A percentile compares a stretch with the other conserved stretches of the same genome.
Evolutionary conservation across 1,140 invertebrate genomes (phyloP).

Genomic region (Macrosteles quadrilineatus): DNA sequence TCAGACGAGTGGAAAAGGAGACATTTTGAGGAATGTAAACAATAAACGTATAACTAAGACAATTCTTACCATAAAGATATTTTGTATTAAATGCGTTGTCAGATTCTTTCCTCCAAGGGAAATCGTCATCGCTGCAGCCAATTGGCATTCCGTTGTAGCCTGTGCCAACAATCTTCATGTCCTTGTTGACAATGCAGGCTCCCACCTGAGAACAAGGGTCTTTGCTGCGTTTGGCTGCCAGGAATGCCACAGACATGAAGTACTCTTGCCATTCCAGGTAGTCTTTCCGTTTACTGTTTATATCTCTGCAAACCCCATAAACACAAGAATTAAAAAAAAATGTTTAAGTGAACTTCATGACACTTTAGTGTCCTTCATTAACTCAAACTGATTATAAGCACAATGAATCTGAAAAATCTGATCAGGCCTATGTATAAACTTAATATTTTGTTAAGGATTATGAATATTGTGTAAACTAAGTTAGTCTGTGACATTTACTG

Average conservation of each 20-base stretch:
- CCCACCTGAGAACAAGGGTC: conserved; percentile 92
- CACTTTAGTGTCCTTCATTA: too few species aligned
- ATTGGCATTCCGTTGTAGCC: conserved; percentile 96
- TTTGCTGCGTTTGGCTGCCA: conserved; percentile 89
- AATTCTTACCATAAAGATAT: conserved; percentile 81
- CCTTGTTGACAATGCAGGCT: conserved; percentile 85
- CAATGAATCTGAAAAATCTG: too few species aligned
- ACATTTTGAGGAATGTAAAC: too few species aligned
- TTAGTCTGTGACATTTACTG: too few species aligned
- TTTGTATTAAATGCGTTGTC: conserved; percentile 67
- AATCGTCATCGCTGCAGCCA: conserved; percentile 83
- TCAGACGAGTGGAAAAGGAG: too few species aligned
- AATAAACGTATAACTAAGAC: too few species aligned
- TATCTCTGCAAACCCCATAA: conserved; percentile 50
- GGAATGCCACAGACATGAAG: conserved; percentile 87
- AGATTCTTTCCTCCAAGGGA: conserved; percentile 78
- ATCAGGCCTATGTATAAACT: too few species aligned
- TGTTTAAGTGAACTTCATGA: background rate
- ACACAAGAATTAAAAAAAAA: conserved; percentile 26
- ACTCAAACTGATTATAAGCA: too few species aligned
- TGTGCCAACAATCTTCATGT: conserved; percentile 89
- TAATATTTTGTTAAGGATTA: too few species aligned
- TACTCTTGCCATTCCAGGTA: conserved; percentile 86
- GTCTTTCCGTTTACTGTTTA: conserved; percentile 53
- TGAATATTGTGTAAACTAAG: too few species aligned